Percentiles rank a stretch among this genome's conserved stretches.
Conservation (phyloP, 2,797 vertebrate species). For the Cyprinella venusta region DNA sequence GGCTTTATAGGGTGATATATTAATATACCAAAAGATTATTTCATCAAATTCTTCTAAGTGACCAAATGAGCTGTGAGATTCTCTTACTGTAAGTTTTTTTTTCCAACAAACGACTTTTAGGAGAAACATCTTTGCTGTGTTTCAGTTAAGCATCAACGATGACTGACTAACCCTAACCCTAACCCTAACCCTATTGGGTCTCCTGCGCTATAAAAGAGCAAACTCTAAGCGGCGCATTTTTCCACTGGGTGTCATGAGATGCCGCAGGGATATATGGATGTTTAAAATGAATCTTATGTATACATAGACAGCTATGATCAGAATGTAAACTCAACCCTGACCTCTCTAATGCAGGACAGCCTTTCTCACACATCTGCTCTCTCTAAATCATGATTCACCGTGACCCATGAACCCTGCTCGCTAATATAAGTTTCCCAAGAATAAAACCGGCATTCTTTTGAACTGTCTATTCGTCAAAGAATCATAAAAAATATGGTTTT, state of each 20-base stretch:
- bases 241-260: background rate
- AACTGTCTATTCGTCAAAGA: background rate
- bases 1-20: background rate
- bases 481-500: background rate
- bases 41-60: too few species aligned
- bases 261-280: background rate
- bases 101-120: background rate
- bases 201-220: background rate
- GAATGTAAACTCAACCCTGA: background rate
- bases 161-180: background rate
- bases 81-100: too few species aligned
- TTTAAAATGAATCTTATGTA: background rate
- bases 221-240: background rate
- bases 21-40: background rate
- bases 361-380: constrained; percentile 6
- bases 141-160: background rate
- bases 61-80: background rate
- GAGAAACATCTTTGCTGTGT: background rate
- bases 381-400: background rate
- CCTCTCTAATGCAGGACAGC: background rate
- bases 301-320: background rate
- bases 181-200: background rate
- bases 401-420: background rate
- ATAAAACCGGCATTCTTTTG: background rate
- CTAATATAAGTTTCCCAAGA: background rate